Conservation (phyloP, 1,140 invertebrate species). For the Drosophila nigrodunni region DNA sequence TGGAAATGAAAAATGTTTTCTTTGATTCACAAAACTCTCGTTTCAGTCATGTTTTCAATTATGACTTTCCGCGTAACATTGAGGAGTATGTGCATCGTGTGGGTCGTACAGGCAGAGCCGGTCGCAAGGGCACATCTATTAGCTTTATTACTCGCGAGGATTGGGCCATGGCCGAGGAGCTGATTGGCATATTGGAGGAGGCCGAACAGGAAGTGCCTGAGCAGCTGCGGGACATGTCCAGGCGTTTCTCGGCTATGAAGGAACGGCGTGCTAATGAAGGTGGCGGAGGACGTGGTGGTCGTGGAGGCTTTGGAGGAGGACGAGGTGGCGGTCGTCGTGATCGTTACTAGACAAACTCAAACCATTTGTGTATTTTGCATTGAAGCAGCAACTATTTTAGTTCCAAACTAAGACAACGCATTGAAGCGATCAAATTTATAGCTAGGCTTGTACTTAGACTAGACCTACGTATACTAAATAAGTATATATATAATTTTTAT, state of each 20-base stretch:
- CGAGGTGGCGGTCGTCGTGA: constrained; percentile 25
- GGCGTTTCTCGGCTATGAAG: constrained; percentile 88
- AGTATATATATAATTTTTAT: background rate
- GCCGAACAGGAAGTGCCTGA: constrained; percentile 90
- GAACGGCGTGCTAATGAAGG: constrained; percentile 86
- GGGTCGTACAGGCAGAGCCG: constrained; percentile 94
- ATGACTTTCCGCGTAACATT: constrained; percentile 95
- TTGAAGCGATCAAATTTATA: constrained; percentile 49
- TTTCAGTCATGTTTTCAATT: constrained; percentile 90
- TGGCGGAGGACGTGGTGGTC: constrained; percentile 65
- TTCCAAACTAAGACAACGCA: constrained; percentile 36
- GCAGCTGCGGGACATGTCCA: constrained; percentile 90
- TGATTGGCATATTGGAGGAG: constrained; percentile 93
- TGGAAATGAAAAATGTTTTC: background rate
- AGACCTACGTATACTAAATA: background rate
- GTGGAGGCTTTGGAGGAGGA: constrained; percentile 45
- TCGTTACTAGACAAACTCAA: constrained; percentile 13
- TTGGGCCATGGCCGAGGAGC: constrained; percentile 90
- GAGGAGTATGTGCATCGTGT: constrained; percentile 96
- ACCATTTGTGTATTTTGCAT: constrained; percentile 13
- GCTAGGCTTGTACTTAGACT: constrained; percentile 10
- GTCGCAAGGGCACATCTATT: constrained; percentile 92
- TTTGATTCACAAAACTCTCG: background rate
- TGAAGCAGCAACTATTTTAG: background rate
- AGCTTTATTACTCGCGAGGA: constrained; percentile 92